Evolutionary conservation across 2,888 invertebrate species (phyloP), one percentile per base, ranked within the genome.

Genomic region (Carcina quercana): DNA sequence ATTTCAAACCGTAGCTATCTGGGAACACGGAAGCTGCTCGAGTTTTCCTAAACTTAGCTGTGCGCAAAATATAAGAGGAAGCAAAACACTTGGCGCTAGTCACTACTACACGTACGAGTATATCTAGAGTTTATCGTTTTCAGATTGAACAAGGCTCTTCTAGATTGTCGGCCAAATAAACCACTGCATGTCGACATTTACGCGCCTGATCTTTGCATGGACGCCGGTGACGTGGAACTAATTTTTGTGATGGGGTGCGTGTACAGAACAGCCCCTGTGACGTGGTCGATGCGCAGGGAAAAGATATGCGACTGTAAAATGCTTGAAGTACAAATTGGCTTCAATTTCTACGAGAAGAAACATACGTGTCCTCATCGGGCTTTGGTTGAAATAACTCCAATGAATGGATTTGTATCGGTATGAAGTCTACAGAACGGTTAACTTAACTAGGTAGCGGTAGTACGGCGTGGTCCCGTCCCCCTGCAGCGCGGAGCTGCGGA

Each of bases 261-360:
- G 1, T 75, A 70, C 44, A n/a, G n/a, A n/a, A 42, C 35, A 2
- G 65, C 50, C 0, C 62, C 72, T 0, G 80, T 79, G 0, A 43
- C 66, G 2, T 83, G 80, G 73, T 68, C 43, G 32, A 40, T 83
- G 26, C 57, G 73, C 1, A 62, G 83, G 26, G 69, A 74, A 36
- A 79, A 83, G 46, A 70, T 83, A 34, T 83, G 83, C 43, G 70
- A 76, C 14, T 83, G 83, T 37, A 62, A 64, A 26, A 79, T 82
- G 80, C 42, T 74, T 0, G 74, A 82, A 43, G 62, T 76, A 0
- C 52, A 72, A 54, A 44, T 55, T 5, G 83, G 80, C 4, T 76
- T 78, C 33, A 82, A 82, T 0, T 62, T 57, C 15, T 84, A 65
- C 35, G 72, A 67, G 37, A 74, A 70, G 79, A 66, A 59, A 28